A percentile compares a stretch with the other conserved stretches of the same genome.
phyloP scores from a whole-genome alignment of 2,888 invertebrate species.

The Polylopha cassiicola region DNA sequence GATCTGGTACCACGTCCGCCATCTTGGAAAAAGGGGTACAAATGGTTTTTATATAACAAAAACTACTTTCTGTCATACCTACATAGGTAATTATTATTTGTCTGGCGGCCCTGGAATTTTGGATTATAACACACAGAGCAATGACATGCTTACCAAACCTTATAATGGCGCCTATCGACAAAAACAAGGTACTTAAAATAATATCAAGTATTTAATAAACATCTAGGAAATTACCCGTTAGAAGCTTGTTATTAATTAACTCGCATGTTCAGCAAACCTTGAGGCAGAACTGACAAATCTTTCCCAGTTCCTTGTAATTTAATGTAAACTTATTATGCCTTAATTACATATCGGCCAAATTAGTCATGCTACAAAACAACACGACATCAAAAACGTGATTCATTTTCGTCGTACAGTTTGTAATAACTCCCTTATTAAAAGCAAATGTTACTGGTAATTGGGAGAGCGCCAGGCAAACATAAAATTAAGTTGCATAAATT shows the following conservation, averaged over 20 bases:
- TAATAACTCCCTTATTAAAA: constrained; percentile 5
- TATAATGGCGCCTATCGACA: no score
- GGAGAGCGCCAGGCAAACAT: constrained; percentile 10
- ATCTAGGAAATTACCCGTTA: constrained; percentile 9
- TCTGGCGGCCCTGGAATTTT: no score
- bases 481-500: neutral
- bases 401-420: constrained; percentile 6
- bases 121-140: no score
- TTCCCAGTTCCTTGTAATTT: constrained; percentile 19
- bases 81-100: no score
- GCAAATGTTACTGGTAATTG: constrained; percentile 8
- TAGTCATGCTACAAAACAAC: constrained; percentile 12
- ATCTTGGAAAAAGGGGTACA: no score
- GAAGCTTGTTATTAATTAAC: constrained; percentile 11
- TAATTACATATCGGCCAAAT: constrained; percentile 14
- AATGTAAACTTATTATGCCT: constrained; percentile 16
- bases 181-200: no score
- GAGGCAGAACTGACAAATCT: constrained; percentile 15
- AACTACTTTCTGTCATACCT: no score
- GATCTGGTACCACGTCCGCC: no score
- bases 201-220: constrained; percentile 1
- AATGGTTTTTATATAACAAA: no score
- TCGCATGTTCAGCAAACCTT: constrained; percentile 16
- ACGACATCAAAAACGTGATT: constrained; percentile 15
- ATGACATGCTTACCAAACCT: no score